Conservation (phyloP, 1,140 invertebrate species). For the Anthonomus grandis region DNA sequence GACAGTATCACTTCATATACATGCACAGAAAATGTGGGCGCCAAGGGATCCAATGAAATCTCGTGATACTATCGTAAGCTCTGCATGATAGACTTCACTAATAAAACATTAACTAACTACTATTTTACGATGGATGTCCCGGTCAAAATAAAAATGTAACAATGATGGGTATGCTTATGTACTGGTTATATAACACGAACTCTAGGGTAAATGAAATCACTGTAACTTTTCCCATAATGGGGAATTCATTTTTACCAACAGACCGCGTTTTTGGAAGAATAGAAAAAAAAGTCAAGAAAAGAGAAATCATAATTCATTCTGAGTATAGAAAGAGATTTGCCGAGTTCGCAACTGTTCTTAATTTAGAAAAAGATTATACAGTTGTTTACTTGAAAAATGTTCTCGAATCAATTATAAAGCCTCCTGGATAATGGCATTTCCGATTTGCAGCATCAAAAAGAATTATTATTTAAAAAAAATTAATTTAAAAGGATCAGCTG, state of each 20-base stretch:
- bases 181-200: background rate
- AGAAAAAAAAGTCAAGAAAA: background rate
- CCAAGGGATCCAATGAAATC: background rate
- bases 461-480: no score
- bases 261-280: constrained; percentile 1
- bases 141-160: no score
- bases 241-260: background rate
- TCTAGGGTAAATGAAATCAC: background rate
- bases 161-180: no score
- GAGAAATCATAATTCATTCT: background rate
- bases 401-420: no score
- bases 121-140: background rate
- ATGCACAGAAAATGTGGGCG: background rate
- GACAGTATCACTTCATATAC: background rate
- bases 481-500: no score
- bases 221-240: background rate
- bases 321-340: no score
- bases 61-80: background rate
- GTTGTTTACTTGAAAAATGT: no score
- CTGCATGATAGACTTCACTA: background rate
- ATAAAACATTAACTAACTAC: background rate
- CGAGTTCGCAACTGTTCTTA: no score
- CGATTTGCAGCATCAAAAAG: no score
- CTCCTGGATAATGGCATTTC: no score
- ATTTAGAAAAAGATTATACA: no score